Percentiles rank a stretch among this genome's conserved stretches.
These are phyloP conservation scores for Pegoplata infirma DNA, from an alignment of 2,888 invertebrate genomes.

Conservation along the genomic window DNA sequence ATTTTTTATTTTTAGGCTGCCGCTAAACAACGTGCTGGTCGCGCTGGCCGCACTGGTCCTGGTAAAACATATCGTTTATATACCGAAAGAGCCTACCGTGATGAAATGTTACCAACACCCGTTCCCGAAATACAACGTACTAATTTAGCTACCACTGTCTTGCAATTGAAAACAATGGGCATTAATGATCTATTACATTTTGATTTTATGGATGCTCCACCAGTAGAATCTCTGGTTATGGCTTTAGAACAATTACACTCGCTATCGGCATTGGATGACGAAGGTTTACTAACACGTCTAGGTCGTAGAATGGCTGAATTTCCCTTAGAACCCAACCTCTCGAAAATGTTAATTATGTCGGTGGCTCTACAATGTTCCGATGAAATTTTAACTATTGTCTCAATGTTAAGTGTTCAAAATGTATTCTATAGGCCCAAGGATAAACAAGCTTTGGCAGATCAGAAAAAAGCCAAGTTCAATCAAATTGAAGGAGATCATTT, in stretches of 20 bases:
- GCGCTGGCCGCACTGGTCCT: conserved; percentile 98
- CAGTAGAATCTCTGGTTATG: conserved; percentile 97
- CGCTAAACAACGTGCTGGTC: conserved; percentile 97
- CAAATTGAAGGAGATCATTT: conserved; percentile 99
- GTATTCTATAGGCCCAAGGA: conserved; percentile 97
- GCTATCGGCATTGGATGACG: conserved; percentile 96
- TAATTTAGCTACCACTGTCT: conserved; percentile 94
- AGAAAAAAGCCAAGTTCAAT: conserved; percentile 99
- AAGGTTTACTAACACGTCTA: conserved; percentile 89
- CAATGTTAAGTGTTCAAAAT: conserved; percentile 99
- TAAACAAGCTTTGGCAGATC: conserved; percentile 97
- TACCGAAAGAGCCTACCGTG: conserved; percentile 98
- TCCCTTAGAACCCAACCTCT: conserved; percentile 97
- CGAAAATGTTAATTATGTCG: conserved; percentile 99
- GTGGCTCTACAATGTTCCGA: conserved; percentile 98
- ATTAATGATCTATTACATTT: conserved; percentile 98
- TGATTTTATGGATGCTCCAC: conserved; percentile 99
- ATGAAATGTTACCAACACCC: conserved; percentile 98
- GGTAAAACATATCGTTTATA: conserved; percentile 98
- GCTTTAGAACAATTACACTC: conserved; percentile 98
- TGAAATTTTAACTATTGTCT: conserved; percentile 98
- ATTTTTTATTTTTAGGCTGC: conserved; percentile 83
- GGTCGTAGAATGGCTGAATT: conserved; percentile 99
- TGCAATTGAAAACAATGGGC: conserved; percentile 99
- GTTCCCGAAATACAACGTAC: conserved; percentile 99